Evolutionary conservation across 2,113 vertebrate species (phyloP).

Genomic region (Pseudorectes ferrugineus): DNA sequence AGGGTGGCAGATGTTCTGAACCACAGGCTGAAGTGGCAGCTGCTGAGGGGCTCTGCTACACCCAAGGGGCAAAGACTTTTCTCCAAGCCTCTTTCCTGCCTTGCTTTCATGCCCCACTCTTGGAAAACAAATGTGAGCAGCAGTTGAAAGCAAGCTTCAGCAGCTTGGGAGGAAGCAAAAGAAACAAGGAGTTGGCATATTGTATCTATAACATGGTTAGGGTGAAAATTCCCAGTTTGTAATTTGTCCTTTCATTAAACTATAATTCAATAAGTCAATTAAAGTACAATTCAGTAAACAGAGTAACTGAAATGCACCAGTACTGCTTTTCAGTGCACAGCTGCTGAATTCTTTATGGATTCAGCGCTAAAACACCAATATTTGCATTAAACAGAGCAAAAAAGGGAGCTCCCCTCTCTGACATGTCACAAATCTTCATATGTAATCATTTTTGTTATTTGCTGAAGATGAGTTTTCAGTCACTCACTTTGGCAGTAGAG

Average conservation of each 20-base stretch:
- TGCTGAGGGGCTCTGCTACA: neutral
- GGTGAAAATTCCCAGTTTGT: neutral
- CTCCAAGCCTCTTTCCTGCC: neutral
- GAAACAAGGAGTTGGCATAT: neutral
- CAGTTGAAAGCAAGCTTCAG: neutral
- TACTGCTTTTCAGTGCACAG: neutral
- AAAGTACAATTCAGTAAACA: neutral
- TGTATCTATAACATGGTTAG: neutral
- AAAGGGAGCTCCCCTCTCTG: neutral
- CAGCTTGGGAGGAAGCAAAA: neutral
- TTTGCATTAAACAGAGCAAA: neutral
- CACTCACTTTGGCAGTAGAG: neutral
- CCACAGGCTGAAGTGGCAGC: neutral
- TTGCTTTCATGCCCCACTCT: neutral
- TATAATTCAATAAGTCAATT: neutral
- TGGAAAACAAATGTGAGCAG: neutral
- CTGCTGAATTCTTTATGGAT: neutral
- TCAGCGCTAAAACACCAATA: neutral
- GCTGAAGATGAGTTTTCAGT: neutral
- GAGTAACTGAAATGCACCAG: neutral
- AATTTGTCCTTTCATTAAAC: neutral
- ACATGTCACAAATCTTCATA: neutral
- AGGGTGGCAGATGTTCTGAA: neutral
- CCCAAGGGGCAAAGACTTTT: neutral
- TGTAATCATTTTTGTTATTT: neutral